Evolutionary conservation across 1,140 invertebrate genomes (phyloP).

Genomic region (Olivierus martensii): DNA sequence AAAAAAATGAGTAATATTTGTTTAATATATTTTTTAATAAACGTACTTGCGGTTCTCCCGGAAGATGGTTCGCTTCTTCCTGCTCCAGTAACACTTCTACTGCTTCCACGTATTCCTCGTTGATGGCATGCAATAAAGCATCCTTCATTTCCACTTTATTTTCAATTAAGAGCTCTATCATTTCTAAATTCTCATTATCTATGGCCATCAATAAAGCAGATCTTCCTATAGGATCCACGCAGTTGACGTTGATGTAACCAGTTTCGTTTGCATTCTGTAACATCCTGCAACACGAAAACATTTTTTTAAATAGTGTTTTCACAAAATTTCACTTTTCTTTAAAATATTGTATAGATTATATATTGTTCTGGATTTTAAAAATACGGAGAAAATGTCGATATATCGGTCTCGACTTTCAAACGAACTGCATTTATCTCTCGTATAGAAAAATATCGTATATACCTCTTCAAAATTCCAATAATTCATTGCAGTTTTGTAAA

Average conservation of each 20-base stretch:
- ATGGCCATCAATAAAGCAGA: slow-evolving; percentile 90
- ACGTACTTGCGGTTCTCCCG: slow-evolving; percentile 68
- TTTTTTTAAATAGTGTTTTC: too few species aligned
- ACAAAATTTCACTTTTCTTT: too few species aligned
- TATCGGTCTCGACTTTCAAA: too few species aligned
- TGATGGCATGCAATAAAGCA: slow-evolving; percentile 89
- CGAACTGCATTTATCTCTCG: too few species aligned
- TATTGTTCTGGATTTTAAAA: too few species aligned
- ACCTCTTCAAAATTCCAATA: too few species aligned
- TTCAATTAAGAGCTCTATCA: slow-evolving; percentile 89
- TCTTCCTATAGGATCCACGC: slow-evolving; percentile 86
- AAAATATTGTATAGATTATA: too few species aligned
- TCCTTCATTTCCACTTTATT: slow-evolving; percentile 77
- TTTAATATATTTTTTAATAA: background rate
- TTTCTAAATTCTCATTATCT: slow-evolving; percentile 98
- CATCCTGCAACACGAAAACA: slow-evolving; percentile 41
- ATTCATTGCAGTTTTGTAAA: too few species aligned
- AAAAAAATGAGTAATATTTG: too few species aligned
- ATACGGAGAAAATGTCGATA: too few species aligned
- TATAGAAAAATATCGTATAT: too few species aligned
- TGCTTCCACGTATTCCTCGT: slow-evolving; percentile 95
- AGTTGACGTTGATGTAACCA: slow-evolving; percentile 83
- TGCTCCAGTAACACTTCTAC: slow-evolving; percentile 89
- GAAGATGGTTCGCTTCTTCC: slow-evolving; percentile 63
- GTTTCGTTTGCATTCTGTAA: slow-evolving; percentile 60